Evolutionary conservation across 2,888 invertebrate species (phyloP).

Genomic region (Monopis laevigella): DNA sequence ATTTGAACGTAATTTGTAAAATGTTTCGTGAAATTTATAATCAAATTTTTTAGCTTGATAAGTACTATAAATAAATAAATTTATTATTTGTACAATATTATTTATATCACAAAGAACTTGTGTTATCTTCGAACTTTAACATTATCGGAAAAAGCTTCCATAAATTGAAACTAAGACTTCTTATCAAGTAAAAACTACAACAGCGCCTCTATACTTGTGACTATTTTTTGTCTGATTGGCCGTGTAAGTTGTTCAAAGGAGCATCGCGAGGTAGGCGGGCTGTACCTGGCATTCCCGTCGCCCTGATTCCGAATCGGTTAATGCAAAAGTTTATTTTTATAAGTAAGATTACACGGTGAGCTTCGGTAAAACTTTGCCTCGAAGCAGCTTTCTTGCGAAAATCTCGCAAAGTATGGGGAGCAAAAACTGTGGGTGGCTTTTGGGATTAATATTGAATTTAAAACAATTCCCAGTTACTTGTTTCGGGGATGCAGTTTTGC

Average conservation of each 20-base stretch:
- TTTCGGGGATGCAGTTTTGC: slow-evolving; percentile 11
- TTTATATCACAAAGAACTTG: slow-evolving; percentile 28
- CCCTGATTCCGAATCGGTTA: slow-evolving; percentile 65
- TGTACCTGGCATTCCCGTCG: slow-evolving; percentile 37
- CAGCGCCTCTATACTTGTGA: slow-evolving; percentile 56
- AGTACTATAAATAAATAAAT: background rate
- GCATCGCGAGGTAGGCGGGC: slow-evolving; percentile 29
- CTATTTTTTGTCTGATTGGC: slow-evolving; percentile 59
- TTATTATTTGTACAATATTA: background rate
- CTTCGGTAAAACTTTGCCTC: slow-evolving; percentile 50
- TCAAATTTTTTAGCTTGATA: too few relatives aligned
- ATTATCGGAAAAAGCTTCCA: slow-evolving; percentile 54
- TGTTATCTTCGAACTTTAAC: slow-evolving; percentile 58
- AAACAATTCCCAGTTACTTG: slow-evolving; percentile 42
- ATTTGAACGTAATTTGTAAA: too few relatives aligned
- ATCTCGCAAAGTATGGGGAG: slow-evolving; percentile 56
- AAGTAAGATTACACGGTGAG: slow-evolving; percentile 65
- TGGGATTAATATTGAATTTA: slow-evolving; percentile 60
- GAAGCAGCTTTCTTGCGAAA: slow-evolving; percentile 57
- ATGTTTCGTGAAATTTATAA: too few relatives aligned
- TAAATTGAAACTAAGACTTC: slow-evolving; percentile 51
- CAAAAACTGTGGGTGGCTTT: slow-evolving; percentile 44
- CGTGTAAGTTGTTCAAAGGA: slow-evolving; percentile 39
- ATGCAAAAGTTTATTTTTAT: slow-evolving; percentile 70
- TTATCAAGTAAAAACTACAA: slow-evolving; percentile 55